These are phyloP conservation scores for Seira sanloemensis DNA, from an alignment of 2,888 invertebrate genomes.

Conservation along the genomic window DNA sequence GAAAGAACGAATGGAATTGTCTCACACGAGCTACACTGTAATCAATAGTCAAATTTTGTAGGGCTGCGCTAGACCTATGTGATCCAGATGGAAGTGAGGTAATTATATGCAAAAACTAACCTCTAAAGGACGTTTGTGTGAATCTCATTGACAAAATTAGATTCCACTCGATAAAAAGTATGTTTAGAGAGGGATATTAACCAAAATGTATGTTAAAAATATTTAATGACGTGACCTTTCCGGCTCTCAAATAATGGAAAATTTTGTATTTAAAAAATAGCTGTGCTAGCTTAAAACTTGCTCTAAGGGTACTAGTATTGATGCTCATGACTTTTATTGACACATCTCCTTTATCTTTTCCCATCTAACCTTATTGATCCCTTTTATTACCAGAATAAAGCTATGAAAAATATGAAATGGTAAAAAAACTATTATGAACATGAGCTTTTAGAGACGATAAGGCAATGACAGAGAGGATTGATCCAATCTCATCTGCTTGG, in stretches of 20 bases:
- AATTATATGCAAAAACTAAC: conserved; percentile 1
- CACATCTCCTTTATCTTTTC: too few relatives aligned
- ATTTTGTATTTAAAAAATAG: too few relatives aligned
- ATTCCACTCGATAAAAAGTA: neutral
- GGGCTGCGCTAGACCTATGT: neutral
- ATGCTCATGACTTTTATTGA: too few relatives aligned
- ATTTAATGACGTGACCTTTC: neutral
- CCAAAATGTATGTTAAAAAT: neutral
- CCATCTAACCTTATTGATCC: too few relatives aligned
- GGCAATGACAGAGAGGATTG: too few relatives aligned
- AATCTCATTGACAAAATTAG: neutral
- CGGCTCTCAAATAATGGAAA: neutral
- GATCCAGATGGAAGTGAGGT: neutral
- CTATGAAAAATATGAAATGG: too few relatives aligned
- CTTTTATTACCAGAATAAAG: too few relatives aligned
- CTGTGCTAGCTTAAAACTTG: too few relatives aligned
- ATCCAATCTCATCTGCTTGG: too few relatives aligned
- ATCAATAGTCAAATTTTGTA: neutral
- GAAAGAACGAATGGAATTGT: conserved; percentile 4
- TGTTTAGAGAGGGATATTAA: conserved; percentile 4
- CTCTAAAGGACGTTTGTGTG: neutral
- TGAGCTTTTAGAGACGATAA: too few relatives aligned
- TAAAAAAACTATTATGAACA: too few relatives aligned
- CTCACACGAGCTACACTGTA: neutral
- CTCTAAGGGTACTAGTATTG: too few relatives aligned